These are phyloP conservation scores for Lochmaea capreae DNA, from an alignment of 2,888 invertebrate species.

Conservation along the genomic window DNA sequence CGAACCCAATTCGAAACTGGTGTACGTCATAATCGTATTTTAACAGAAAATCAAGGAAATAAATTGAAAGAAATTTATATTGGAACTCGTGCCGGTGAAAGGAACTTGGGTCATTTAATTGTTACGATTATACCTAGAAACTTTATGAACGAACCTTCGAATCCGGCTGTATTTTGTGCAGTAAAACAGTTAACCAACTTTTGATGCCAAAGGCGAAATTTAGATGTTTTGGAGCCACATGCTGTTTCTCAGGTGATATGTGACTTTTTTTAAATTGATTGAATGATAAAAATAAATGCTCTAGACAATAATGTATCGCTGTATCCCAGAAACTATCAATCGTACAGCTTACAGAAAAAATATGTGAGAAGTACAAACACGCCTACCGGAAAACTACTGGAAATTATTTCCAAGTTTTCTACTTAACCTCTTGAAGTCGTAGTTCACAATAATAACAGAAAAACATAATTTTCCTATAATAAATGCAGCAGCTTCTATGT, in stretches of 20 bases:
- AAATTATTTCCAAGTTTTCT: too few relatives aligned
- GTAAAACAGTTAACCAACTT: background rate
- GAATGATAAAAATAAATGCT: too few relatives aligned
- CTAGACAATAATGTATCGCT: too few relatives aligned
- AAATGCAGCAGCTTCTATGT: too few relatives aligned
- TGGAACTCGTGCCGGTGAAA: conserved; percentile 51
- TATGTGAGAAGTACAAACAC: too few relatives aligned
- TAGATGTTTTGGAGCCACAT: background rate
- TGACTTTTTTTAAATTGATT: too few relatives aligned
- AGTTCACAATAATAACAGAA: too few relatives aligned
- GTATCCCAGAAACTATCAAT: too few relatives aligned
- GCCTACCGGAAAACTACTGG: too few relatives aligned
- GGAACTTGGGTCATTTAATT: conserved; percentile 52
- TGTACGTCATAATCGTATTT: conserved; percentile 50
- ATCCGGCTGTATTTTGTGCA: conserved; percentile 24
- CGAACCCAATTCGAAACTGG: background rate
- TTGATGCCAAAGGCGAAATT: background rate
- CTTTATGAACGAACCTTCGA: conserved; percentile 41
- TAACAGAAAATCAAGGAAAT: conserved; percentile 45
- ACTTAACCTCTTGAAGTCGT: too few relatives aligned
- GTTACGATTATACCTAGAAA: conserved; percentile 45
- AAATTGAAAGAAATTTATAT: conserved; percentile 52
- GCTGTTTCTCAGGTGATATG: background rate
- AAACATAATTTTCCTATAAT: too few relatives aligned
- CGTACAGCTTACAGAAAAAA: too few relatives aligned